These are phyloP conservation scores for Mirza zaza DNA, from an alignment of 2,113 vertebrate species.

Conservation along the genomic window DNA sequence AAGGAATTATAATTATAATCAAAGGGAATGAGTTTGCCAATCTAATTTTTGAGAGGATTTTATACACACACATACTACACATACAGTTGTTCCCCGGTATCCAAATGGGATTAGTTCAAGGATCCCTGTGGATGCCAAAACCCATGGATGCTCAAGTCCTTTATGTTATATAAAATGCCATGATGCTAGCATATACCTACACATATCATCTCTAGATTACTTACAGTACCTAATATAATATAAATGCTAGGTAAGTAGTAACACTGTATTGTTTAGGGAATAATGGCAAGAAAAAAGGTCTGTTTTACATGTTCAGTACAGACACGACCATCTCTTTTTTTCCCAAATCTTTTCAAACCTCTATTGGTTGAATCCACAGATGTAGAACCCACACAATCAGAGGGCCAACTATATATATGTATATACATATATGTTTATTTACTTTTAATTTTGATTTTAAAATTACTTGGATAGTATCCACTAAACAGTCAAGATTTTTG, in stretches of 20 bases:
- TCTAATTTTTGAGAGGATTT: not conserved
- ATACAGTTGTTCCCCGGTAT: not conserved
- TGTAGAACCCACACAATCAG: not conserved
- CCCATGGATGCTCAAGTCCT: not conserved
- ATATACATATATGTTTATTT: not conserved
- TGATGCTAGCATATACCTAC: not conserved
- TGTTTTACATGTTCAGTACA: not conserved
- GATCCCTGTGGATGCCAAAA: not conserved
- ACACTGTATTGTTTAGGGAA: not conserved
- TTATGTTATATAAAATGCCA: not conserved
- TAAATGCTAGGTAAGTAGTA: not conserved
- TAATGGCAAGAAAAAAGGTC: not conserved
- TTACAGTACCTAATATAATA: not conserved
- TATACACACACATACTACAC: not conserved
- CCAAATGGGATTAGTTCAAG: not conserved
- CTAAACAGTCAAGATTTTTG: not conserved
- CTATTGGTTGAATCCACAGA: not conserved
- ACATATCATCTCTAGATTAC: not conserved
- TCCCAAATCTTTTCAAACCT: not conserved
- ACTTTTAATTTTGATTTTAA: constrained; percentile 34
- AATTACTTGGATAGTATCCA: not conserved
- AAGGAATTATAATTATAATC: not conserved
- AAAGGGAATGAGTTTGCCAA: not conserved
- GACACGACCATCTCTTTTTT: not conserved
- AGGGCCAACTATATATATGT: not conserved